phyloP scores from a whole-genome alignment of 53 echinoderm and acorn worm species.

The Stichopus horrens region DNA sequence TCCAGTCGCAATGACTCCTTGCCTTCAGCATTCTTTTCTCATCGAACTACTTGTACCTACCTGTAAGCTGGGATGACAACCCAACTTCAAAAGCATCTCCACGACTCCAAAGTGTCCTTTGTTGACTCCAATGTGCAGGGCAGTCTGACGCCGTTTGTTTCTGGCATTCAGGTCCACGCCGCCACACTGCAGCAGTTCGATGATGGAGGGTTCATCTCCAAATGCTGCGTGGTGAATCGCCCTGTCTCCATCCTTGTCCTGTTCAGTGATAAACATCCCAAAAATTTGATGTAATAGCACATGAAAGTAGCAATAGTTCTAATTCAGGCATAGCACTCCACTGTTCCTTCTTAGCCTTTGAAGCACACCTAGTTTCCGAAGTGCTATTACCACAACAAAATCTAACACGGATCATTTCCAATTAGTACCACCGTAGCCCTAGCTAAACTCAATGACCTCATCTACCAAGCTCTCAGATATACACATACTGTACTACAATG shows the following conservation, averaged over 20 bases:
- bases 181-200: slow-evolving; percentile 81
- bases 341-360: too few species aligned
- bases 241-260: slow-evolving; percentile 93
- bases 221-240: slow-evolving; percentile 98
- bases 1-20: too few species aligned
- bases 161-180: slow-evolving; percentile 91
- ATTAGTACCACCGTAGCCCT: too few species aligned
- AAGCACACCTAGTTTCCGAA: too few species aligned
- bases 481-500: too few species aligned
- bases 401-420: too few species aligned
- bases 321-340: too few species aligned
- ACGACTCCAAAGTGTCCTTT: slow-evolving; percentile 99
- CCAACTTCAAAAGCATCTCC: slow-evolving; percentile 82
- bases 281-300: too few species aligned
- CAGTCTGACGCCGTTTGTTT: slow-evolving; percentile 96
- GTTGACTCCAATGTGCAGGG: slow-evolving; percentile 97
- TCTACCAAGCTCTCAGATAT: too few species aligned
- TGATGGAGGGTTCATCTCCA: slow-evolving; percentile 93
- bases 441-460: too few species aligned
- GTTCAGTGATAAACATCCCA: background rate
- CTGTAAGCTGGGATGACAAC: slow-evolving; percentile 85
- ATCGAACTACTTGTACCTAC: slow-evolving; percentile 13
- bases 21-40: background rate
- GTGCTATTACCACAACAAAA: too few species aligned
- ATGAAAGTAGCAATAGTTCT: too few species aligned